A percentile compares a stretch with the other conserved stretches of the same genome.
These are phyloP conservation scores for Epizoanthus ramosus DNA, from an alignment of 92 coral and sea anemone species.

Conservation along the genomic window DNA sequence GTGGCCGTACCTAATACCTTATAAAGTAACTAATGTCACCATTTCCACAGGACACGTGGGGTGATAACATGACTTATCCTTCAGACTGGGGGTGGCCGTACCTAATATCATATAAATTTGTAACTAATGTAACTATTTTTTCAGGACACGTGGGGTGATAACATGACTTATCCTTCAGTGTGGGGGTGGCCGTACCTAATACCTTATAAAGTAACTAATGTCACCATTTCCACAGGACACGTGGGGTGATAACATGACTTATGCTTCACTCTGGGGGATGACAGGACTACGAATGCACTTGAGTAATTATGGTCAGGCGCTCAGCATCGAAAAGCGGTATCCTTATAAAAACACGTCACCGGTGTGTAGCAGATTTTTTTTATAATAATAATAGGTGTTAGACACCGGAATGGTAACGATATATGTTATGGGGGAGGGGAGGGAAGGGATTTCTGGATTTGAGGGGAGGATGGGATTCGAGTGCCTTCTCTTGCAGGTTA, in stretches of 20 bases:
- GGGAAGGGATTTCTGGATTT: too few species aligned
- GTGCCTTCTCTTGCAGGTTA: too few species aligned
- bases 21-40: too few species aligned
- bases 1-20: too few species aligned
- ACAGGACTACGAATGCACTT: slow-evolving; percentile 76
- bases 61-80: slow-evolving; percentile 65
- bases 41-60: slow-evolving; percentile 66
- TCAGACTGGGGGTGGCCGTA: slow-evolving; percentile 65
- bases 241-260: slow-evolving; percentile 64
- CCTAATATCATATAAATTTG: too few species aligned
- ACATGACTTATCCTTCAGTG: neutral
- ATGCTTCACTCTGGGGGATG: slow-evolving; percentile 77
- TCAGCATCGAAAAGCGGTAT: slow-evolving; percentile 8
- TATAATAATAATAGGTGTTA: too few species aligned
- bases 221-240: slow-evolving; percentile 55
- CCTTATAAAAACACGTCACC: slow-evolving; percentile 45
- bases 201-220: too few species aligned
- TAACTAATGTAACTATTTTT: too few species aligned
- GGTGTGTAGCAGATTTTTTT: slow-evolving; percentile 25
- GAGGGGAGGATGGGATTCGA: too few species aligned
- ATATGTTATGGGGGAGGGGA: too few species aligned
- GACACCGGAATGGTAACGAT: too few species aligned
- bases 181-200: neutral
- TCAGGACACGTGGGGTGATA: neutral
- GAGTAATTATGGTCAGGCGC: slow-evolving; percentile 19